Base-by-base conservation (phyloP, 2,797 vertebrate genomes). In the Eupleurogrammus muticus region DNA sequence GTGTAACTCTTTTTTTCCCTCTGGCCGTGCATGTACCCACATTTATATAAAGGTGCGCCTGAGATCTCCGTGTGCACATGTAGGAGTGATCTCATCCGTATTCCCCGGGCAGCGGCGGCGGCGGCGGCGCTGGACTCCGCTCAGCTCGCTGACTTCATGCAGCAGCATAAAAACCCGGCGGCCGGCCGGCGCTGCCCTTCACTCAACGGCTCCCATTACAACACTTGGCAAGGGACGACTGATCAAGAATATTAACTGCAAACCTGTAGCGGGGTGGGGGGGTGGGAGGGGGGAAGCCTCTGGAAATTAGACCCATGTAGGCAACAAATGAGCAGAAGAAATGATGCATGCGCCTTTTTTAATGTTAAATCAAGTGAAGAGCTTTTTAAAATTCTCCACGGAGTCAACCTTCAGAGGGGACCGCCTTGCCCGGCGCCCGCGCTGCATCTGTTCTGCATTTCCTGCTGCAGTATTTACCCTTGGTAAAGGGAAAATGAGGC, bases 51-150 rank as follows among this genome's bases (percentile, higher is more conserved):
- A 68, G 71, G 71, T 79, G 34, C 20, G 2, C 65, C 73, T 58
- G 48, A 54, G 74, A 46, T 49, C 23, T 55, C 54, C 17, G 40
- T 50, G 52, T 68, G 57, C 34, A 17, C 40, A 48, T 70, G 73
- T 35, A 20, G 54, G 66, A 73, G 78, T 80, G 76, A 85, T 75
- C 87, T 91, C 88, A 92, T 90, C 76, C 79, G 58, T 87, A 87
- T 87, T 92, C 87, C 83, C 67, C 50, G 60, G 73, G 78, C 82
- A 32, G 67, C 36, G 1, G 67, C 58, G 13, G 46, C 24, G 38
- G 53, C 11, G 7, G 42, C 24, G 38, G 53, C 11, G 7, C 36
- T 52, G 51, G 71, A 86, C 75, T 83, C n/a, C 51, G 62, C 77
- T 90, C 77, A 83, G 73, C 72, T 83, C 71, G 44, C 75, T 77